Evolutionary conservation across 2,888 invertebrate species (phyloP).

Genomic region (Drepana falcataria): DNA sequence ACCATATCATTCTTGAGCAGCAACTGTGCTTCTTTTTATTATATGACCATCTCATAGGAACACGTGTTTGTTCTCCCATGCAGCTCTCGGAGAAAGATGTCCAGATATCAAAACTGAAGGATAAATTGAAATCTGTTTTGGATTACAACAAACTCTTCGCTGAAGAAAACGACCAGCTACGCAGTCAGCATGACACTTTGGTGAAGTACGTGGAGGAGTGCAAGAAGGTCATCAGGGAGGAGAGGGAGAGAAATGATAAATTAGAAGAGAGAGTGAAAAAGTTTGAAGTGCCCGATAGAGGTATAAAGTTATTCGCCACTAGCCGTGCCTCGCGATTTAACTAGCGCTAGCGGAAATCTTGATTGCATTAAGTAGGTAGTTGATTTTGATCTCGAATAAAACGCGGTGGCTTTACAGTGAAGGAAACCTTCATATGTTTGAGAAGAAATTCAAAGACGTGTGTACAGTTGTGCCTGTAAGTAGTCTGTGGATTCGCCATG

Average conservation of each 20-base stretch:
- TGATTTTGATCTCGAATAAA: too few relatives aligned
- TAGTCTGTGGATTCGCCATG: too few relatives aligned
- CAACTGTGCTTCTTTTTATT: too few relatives aligned
- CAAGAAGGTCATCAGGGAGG: conserved; percentile 65
- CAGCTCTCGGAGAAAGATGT: conserved; percentile 80
- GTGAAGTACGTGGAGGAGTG: conserved; percentile 73
- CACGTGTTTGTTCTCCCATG: too few relatives aligned
- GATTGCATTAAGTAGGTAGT: too few relatives aligned
- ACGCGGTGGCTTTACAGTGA: too few relatives aligned
- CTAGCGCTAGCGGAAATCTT: not conserved
- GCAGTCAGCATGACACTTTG: conserved; percentile 68
- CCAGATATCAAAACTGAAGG: conserved; percentile 80
- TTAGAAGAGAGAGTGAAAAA: conserved; percentile 57
- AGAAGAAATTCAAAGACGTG: too few relatives aligned
- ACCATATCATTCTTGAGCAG: too few relatives aligned
- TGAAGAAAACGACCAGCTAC: conserved; percentile 80
- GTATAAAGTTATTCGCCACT: conserved; percentile 21
- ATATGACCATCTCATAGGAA: too few relatives aligned
- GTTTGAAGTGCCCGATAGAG: conserved; percentile 61
- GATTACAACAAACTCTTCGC: conserved; percentile 81
- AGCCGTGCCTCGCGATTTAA: not conserved
- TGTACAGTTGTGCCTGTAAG: too few relatives aligned
- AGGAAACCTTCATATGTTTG: too few relatives aligned
- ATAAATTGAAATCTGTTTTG: conserved; percentile 79
- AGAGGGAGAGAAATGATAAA: conserved; percentile 53